A percentile compares a stretch with the other conserved stretches of the same genome.
Evolutionary conservation across 2,797 vertebrate species (phyloP).

Genomic region (Borostomias antarcticus): DNA sequence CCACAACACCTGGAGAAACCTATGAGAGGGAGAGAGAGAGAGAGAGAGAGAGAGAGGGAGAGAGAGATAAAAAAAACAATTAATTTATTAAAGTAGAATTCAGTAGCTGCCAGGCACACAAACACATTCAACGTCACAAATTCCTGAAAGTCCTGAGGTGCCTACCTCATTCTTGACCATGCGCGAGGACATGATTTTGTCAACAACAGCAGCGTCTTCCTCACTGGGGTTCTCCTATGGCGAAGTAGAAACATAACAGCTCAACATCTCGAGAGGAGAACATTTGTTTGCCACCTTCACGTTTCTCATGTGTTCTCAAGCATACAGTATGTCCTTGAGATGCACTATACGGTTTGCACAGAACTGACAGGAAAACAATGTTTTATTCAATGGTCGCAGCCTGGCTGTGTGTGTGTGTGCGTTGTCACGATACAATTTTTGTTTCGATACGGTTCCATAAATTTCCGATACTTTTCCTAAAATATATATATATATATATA

Average conservation of each 20-base stretch:
- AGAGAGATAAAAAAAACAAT: neutral
- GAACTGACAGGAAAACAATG: neutral
- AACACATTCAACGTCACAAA: neutral
- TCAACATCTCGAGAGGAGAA: neutral
- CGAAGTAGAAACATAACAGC: constrained; percentile 37
- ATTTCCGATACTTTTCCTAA: too few relatives aligned
- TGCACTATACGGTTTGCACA: too few relatives aligned
- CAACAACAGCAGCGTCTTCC: constrained; percentile 97
- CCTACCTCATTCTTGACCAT: constrained; percentile 91
- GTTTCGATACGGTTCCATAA: too few relatives aligned
- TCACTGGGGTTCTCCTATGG: constrained; percentile 95
- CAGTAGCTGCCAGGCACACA: too few relatives aligned
- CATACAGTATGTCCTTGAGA: neutral
- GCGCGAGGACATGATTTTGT: constrained; percentile 95
- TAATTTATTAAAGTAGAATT: neutral
- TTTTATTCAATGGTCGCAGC: neutral
- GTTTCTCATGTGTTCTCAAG: neutral
- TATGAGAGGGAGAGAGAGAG: too few relatives aligned
- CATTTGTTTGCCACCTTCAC: neutral
- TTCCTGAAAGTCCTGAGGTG: neutral
- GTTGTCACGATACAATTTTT: too few relatives aligned
- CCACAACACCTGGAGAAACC: constrained; percentile 86
- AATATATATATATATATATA: too few relatives aligned
- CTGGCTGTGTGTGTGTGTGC: neutral
- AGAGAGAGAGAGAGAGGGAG: too few relatives aligned